Evolutionary conservation across 2,888 invertebrate species (phyloP), one percentile per base, ranked within the genome.

Genomic region (Pristionchus maxplancki): DNA sequence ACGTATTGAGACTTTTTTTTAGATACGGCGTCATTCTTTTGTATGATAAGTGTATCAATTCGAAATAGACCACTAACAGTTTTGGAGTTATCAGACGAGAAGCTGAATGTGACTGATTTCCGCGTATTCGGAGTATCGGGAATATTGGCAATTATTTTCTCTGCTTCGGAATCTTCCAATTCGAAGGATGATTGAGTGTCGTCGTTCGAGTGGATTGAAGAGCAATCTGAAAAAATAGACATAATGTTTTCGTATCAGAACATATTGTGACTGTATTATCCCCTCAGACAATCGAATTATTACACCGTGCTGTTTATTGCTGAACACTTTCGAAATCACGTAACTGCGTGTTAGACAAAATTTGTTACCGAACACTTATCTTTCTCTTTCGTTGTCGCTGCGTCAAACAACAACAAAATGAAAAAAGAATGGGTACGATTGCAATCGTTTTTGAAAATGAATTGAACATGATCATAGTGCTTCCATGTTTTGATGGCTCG

Each of bases 161-260:
- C 78, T 0, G 37, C 15, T 74, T 40, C 40, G 1, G 78, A 40
- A 28, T 78, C 78, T 24, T 78, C 78, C 44, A 78, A 78, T 78
- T 78, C 78, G 44, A 78, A 31, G 13, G 78, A 78, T 15, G 78
- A 78, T 78, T 78, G 78, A 9, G 78, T 48, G 15, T 78, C 78
- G 78, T 78, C 78, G 44, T 78, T 78, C 5, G 78, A 78, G 28
- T 78, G 78, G 28, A 48, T 13, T 9, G 78, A 78, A 28, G 78
- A 78, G 28, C 24, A n/a, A 11, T 78, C 78, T 78, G 44, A 11
- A 78, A 44, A 24, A n/a, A 13, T 13, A 31, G 31, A 0, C 3
- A 34, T 31, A 24, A 28, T 64, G n/a, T n/a, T n/a, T n/a, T 28
- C 6, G n/a, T 28, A 8, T 64, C n/a, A 64, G 28, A 64, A 15